A percentile compares a stretch with the other conserved stretches of the same genome.
These are phyloP conservation scores for Tubulanus polymorphus DNA, from an alignment of 2,888 invertebrate species.

Conservation along the genomic window DNA sequence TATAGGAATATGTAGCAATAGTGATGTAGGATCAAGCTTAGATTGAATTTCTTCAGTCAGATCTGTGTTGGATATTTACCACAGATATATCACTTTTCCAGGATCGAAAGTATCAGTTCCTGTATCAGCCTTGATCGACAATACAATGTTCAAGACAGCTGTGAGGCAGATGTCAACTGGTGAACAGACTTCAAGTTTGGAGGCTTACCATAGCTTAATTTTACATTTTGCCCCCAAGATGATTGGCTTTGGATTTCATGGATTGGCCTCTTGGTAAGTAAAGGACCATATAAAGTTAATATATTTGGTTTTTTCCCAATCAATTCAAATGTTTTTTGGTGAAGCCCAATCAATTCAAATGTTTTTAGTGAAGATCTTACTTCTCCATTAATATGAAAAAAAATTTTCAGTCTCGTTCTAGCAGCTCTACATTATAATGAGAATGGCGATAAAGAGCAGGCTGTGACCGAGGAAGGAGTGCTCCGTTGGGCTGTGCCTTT, in stretches of 20 bases:
- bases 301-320: too few relatives aligned
- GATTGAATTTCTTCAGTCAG: too few relatives aligned
- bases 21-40: too few relatives aligned
- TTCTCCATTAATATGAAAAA: too few relatives aligned
- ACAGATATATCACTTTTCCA: constrained; percentile 7
- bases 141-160: constrained; percentile 11
- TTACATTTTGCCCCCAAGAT: constrained; percentile 27
- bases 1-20: too few relatives aligned
- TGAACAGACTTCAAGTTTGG: constrained; percentile 21
- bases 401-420: constrained; percentile 10
- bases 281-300: too few relatives aligned
- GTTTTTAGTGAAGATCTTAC: too few relatives aligned
- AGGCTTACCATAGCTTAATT: constrained; percentile 20
- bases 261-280: constrained; percentile 18
- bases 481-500: not conserved
- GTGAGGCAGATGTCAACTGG: constrained; percentile 20
- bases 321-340: too few relatives aligned
- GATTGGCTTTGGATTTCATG: constrained; percentile 19
- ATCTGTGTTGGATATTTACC: too few relatives aligned
- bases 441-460: constrained; percentile 7
- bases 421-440: constrained; percentile 17
- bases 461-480: constrained; percentile 6
- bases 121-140: not conserved
- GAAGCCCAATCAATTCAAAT: too few relatives aligned
- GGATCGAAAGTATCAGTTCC: constrained; percentile 13